Conservation (phyloP, 2,113 vertebrate genomes). For the Thamnophis sirtalis region DNA sequence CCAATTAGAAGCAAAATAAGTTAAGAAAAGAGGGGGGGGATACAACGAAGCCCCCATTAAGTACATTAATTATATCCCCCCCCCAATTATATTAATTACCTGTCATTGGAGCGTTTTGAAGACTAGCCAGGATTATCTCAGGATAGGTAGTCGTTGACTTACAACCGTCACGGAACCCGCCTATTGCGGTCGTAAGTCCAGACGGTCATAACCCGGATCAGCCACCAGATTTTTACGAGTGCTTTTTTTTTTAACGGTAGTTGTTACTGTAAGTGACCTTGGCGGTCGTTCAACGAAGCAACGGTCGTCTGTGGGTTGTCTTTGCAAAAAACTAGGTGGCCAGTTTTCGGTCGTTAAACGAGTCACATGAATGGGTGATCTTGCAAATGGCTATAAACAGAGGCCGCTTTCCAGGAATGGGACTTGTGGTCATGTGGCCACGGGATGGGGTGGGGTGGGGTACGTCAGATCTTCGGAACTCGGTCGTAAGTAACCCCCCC, state of each 20-base stretch:
- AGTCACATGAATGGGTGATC: not conserved
- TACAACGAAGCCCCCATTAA: not conserved
- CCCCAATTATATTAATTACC: not conserved
- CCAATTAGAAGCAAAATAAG: not conserved
- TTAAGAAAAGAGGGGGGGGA: not conserved
- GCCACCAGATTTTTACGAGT: not conserved
- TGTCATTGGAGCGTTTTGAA: not conserved
- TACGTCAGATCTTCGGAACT: not conserved
- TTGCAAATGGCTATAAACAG: not conserved
- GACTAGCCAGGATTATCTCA: not conserved
- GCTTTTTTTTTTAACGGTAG: not conserved
- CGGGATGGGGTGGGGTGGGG: not conserved
- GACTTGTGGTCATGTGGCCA: not conserved
- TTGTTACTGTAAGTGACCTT: rapidly evolving
- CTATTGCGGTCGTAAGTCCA: not conserved
- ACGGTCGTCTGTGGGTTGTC: too few species aligned
- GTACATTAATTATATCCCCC: not conserved
- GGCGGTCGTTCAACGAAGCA: not conserved
- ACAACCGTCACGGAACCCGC: not conserved
- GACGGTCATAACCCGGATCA: too few species aligned
- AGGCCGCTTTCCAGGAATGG: not conserved
- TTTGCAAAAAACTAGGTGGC: not conserved
- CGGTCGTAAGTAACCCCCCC: not conserved
- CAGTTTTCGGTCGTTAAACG: not conserved
- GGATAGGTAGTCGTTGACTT: not conserved